Percentiles rank a stretch among this genome's conserved stretches.
Evolutionary conservation across 2,797 vertebrate genomes (phyloP).

Genomic region (Neoniphon sammara): DNA sequence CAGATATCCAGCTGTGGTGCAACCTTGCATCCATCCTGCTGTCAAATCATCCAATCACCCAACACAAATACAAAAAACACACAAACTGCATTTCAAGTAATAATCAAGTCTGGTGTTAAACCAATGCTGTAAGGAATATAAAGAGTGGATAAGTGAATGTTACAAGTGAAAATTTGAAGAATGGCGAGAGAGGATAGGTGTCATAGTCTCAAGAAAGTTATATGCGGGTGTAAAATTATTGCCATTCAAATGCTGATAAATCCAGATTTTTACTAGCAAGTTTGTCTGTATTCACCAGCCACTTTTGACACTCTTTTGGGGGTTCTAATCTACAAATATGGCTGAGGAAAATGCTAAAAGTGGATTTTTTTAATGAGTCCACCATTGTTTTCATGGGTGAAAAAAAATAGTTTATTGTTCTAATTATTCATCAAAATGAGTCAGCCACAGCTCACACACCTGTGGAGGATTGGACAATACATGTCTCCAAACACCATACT

Average conservation of each 20-base stretch:
- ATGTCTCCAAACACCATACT: conserved; percentile 4
- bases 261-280: too few species aligned
- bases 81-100: not conserved
- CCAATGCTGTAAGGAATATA: not conserved
- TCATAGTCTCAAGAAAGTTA: not conserved
- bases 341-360: not conserved
- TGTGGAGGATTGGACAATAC: conserved; percentile 34
- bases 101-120: not conserved
- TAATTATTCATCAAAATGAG: conserved; percentile 18
- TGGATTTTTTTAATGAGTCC: not conserved
- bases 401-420: not conserved
- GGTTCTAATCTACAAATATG: not conserved
- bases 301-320: not conserved
- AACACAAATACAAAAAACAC: not conserved
- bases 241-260: too few species aligned
- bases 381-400: not conserved
- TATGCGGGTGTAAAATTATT: not conserved
- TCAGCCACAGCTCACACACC: conserved; percentile 30
- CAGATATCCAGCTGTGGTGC: conserved; percentile 31
- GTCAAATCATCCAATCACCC: not conserved
- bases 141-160: not conserved
- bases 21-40: not conserved
- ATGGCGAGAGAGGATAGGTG: not conserved
- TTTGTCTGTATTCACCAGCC: too few species aligned
- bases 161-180: not conserved